A percentile compares a stretch with the other conserved stretches of the same genome.
Evolutionary conservation across 2,113 vertebrate genomes (phyloP).

Genomic region (Ariopsis seemanni): DNA sequence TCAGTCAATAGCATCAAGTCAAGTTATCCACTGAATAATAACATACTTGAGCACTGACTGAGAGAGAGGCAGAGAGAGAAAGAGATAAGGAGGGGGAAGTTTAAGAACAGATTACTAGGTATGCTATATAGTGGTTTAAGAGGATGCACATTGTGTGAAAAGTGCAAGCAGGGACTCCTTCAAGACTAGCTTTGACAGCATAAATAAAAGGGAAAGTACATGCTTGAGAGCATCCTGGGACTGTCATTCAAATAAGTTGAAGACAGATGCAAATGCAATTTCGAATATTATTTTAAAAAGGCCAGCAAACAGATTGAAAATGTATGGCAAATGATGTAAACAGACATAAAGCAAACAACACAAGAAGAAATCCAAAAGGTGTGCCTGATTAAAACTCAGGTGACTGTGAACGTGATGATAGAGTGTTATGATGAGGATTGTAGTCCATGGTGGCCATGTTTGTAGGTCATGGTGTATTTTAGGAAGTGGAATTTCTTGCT

Average conservation of each 20-base stretch:
- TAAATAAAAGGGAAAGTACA: background rate
- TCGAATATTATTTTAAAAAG: background rate
- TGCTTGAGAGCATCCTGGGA: background rate
- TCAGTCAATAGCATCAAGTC: too few relatives aligned
- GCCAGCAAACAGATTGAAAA: background rate
- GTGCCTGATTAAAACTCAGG: too few relatives aligned
- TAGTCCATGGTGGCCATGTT: background rate
- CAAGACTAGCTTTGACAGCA: background rate
- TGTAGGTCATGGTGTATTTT: background rate
- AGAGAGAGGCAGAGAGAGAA: background rate
- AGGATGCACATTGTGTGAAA: background rate
- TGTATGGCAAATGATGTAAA: background rate
- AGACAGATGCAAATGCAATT: background rate
- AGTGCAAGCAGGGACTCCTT: background rate
- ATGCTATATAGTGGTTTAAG: background rate
- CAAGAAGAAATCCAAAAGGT: background rate
- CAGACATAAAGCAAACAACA: background rate
- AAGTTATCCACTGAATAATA: background rate
- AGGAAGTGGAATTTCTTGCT: background rate
- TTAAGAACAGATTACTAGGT: background rate
- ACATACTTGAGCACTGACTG: background rate
- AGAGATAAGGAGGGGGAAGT: background rate
- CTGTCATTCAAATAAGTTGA: background rate
- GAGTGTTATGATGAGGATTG: too few relatives aligned
- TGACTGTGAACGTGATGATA: too few relatives aligned